Percentiles rank a stretch among this genome's conserved stretches.
These are phyloP conservation scores for Ferdinandea cuprea DNA, from an alignment of 2,888 invertebrate species.

Conservation along the genomic window DNA sequence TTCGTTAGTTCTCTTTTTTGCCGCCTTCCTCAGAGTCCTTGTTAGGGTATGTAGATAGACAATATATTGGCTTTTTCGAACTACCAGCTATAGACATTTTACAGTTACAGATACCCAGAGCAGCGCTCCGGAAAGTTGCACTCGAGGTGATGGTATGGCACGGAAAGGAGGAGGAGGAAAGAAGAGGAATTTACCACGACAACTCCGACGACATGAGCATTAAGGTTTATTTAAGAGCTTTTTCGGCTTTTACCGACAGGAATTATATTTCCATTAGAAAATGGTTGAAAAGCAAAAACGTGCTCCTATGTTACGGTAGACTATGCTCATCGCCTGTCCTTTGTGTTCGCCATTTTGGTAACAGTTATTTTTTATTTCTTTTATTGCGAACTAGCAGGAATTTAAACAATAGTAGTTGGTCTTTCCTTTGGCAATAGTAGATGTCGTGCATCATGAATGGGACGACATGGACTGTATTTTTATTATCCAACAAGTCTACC, in stretches of 20 bases:
- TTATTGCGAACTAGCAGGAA: slow-evolving; percentile 13
- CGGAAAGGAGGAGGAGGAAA: neutral
- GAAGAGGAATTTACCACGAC: slow-evolving; percentile 31
- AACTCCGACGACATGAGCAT: slow-evolving; percentile 63
- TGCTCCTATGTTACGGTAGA: slow-evolving; percentile 30
- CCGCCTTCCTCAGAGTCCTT: slow-evolving; percentile 13
- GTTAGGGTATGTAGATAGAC: slow-evolving; percentile 37
- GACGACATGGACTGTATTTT: slow-evolving; percentile 10
- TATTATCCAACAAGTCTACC: slow-evolving; percentile 47
- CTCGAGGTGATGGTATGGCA: neutral
- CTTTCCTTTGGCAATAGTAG: slow-evolving; percentile 33
- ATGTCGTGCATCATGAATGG: slow-evolving; percentile 24
- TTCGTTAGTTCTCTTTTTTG: neutral
- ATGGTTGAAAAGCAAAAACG: slow-evolving; percentile 59
- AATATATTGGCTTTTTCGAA: slow-evolving; percentile 62
- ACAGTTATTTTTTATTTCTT: slow-evolving; percentile 26
- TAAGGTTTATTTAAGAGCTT: slow-evolving; percentile 70
- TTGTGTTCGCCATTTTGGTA: slow-evolving; percentile 9
- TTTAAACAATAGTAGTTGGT: slow-evolving; percentile 22
- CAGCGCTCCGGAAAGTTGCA: slow-evolving; percentile 25
- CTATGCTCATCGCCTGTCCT: neutral
- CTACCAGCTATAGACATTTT: slow-evolving; percentile 45
- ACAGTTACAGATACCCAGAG: slow-evolving; percentile 44
- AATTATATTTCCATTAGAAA: slow-evolving; percentile 69
- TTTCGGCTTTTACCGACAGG: slow-evolving; percentile 45